These are phyloP conservation scores for Drosophila suzukii DNA, from an alignment of 1,140 invertebrate species.

Conservation along the genomic window DNA sequence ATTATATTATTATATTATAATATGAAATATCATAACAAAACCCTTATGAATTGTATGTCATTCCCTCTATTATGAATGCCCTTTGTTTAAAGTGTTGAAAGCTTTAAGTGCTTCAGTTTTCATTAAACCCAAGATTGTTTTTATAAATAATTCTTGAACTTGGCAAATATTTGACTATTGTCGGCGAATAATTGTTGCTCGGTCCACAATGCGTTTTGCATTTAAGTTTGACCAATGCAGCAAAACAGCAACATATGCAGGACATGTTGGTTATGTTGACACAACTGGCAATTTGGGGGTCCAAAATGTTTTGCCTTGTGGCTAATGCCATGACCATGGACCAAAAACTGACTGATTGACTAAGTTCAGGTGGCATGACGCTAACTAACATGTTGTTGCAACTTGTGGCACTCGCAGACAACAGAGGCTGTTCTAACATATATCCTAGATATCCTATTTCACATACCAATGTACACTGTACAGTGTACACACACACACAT, in stretches of 20 bases:
- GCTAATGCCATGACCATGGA: slow-evolving; percentile 29
- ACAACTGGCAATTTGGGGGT: slow-evolving; percentile 39
- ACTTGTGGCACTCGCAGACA: slow-evolving; percentile 31
- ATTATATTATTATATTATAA: too few relatives aligned
- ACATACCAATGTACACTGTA: neutral
- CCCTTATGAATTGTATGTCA: too few relatives aligned
- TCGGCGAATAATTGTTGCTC: slow-evolving; percentile 16
- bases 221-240: slow-evolving; percentile 5
- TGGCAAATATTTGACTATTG: slow-evolving; percentile 4
- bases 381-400: slow-evolving; percentile 55
- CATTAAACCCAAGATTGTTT: too few relatives aligned
- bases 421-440: neutral
- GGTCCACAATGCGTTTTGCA: neutral
- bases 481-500: too few relatives aligned
- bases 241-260: slow-evolving; percentile 27
- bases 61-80: too few relatives aligned
- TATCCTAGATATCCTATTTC: neutral
- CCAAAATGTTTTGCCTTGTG: slow-evolving; percentile 15
- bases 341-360: slow-evolving; percentile 66
- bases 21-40: too few relatives aligned
- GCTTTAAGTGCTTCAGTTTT: too few relatives aligned
- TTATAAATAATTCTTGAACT: slow-evolving; percentile 11
- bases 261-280: slow-evolving; percentile 53
- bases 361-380: slow-evolving; percentile 60
- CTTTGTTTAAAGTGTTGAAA: too few relatives aligned